Base-by-base conservation (phyloP, 2,797 vertebrate species). In the Xenentodon cancila region DNA sequence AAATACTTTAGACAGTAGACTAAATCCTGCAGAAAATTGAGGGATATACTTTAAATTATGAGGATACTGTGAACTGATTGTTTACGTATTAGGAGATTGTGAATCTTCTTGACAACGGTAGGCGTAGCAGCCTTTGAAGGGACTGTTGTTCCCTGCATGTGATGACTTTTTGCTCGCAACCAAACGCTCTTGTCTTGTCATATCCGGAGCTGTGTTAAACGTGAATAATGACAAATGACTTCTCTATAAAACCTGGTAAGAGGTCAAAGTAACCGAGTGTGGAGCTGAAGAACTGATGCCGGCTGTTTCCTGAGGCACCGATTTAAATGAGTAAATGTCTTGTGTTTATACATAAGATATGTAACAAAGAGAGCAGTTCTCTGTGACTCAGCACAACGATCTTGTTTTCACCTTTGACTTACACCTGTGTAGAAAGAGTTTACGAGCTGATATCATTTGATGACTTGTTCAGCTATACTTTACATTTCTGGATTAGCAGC, bases 371-470 rank as follows among this genome's bases (percentile, higher is more conserved):
- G 7, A 21, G 19, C 9, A 70, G 32, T 18, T 57, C 0, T 42
- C 5, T 53, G 27, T 32, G 54, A 57, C 49, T 65, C 53, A 70
- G 63, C 54, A 32, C 61, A 20, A 54, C 8, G 59, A 11, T 32
- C 59, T 71, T 48, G 12, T 0, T 58, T 59, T 67, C 51, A 42
- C 13, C 17, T 52, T 45, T 32, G 17, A 52, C 25, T 69, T 19
- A 6, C 53, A 47, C 11, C 9, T 2, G 7, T 0, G 52, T 12
- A 20, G 50, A 65, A 19, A 54, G 46, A 63, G 15, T 32, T 32
- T 3, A 60, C 20, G 30, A 43, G 32, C 21, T 62, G 47, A 69
- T 67, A 57, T 62, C 16, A 50, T 67, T 68, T 68, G 21, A 75
- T 30, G n/a, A 70, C 21, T 6, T 43, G 9, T 47, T 71, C 43